These are phyloP conservation scores for Neosilurus mollespiculum DNA, from an alignment of 2,797 vertebrate species.

Conservation along the genomic window DNA sequence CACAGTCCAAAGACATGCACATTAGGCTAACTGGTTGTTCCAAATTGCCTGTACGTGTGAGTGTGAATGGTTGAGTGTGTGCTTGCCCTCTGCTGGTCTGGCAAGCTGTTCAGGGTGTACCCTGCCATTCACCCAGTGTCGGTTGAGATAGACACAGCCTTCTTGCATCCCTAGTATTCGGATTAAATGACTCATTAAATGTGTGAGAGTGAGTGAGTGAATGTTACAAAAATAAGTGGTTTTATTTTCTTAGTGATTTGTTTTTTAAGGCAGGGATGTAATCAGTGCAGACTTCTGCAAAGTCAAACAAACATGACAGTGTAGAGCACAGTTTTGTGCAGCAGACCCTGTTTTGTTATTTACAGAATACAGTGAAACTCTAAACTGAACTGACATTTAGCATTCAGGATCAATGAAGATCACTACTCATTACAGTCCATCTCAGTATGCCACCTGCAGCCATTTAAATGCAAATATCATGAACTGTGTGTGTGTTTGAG, in stretches of 20 bases:
- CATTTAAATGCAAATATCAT: constrained; percentile 32
- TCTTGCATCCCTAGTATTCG: no score
- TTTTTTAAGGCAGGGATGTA: background rate
- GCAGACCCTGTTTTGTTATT: background rate
- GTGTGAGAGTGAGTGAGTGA: no score
- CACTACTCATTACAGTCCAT: constrained; percentile 9
- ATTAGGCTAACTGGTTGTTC: no score
- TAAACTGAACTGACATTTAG: constrained; percentile 1
- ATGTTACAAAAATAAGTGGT: background rate
- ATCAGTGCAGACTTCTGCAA: background rate
- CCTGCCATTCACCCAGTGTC: no score
- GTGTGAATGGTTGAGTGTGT: no score
- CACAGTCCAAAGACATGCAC: no score
- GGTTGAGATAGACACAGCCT: no score
- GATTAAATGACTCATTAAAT: no score
- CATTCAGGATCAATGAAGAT: constrained; percentile 8
- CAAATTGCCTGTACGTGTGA: no score
- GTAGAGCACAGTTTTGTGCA: background rate
- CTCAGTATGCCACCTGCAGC: constrained; percentile 18
- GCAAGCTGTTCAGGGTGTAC: no score
- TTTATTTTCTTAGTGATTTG: background rate
- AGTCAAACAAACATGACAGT: background rate
- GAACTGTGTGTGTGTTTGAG: background rate
- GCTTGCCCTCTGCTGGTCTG: no score
- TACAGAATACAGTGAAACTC: background rate